Conservation (phyloP, 2,113 vertebrate genomes). For the Cyrtonyx montezumae region DNA sequence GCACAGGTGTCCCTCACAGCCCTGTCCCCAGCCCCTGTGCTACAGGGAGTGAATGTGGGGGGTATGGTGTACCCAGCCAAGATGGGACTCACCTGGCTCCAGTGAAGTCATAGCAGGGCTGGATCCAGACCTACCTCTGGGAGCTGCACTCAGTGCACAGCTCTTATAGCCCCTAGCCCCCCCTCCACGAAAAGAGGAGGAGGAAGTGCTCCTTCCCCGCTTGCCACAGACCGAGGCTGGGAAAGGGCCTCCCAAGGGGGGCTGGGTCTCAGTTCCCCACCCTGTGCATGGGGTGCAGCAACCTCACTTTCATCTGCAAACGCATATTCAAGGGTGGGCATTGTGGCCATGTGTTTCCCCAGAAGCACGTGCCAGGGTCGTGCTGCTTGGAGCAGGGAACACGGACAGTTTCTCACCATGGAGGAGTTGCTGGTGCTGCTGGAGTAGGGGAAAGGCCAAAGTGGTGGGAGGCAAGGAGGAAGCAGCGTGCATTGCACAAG, state of each 20-base stretch:
- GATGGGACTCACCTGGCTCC: constrained; percentile 35
- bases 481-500: constrained; percentile 10
- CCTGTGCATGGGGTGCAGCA: not conserved
- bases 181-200: not conserved
- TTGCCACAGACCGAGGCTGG: not conserved
- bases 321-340: not conserved
- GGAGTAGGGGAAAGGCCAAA: constrained; percentile 24
- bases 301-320: not conserved
- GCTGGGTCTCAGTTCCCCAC: not conserved
- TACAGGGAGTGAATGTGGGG: not conserved
- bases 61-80: too few relatives aligned
- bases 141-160: not conserved
- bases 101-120: not conserved
- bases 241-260: not conserved
- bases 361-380: not conserved
- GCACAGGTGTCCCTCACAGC: not conserved
- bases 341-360: fast-evolving
- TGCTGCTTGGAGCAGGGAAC: not conserved
- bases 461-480: not conserved
- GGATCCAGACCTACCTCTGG: not conserved
- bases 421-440: not conserved
- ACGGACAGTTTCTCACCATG: not conserved
- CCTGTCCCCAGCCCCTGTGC: not conserved
- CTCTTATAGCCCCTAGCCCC: not conserved
- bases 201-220: constrained; percentile 37